These are phyloP conservation scores for Drosophila mimica DNA, from an alignment of 2,888 invertebrate genomes.

Conservation along the genomic window DNA sequence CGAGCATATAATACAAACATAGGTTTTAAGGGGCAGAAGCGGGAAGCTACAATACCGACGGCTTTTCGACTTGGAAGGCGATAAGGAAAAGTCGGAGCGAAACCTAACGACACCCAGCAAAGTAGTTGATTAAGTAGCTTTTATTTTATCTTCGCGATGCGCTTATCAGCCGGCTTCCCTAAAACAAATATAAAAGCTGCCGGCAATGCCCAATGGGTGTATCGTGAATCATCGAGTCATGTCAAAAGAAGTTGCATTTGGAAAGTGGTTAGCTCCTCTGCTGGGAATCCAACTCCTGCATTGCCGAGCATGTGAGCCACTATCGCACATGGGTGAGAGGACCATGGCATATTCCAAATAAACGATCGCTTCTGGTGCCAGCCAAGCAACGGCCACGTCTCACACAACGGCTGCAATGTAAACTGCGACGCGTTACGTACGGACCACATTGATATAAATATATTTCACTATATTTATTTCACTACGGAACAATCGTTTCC, in stretches of 20 bases:
- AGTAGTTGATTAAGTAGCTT: neutral
- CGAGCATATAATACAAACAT: too few species aligned
- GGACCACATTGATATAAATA: conserved; percentile 21
- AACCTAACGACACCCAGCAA: too few species aligned
- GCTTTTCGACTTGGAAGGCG: too few species aligned
- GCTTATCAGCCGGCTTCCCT: neutral
- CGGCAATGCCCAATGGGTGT: neutral
- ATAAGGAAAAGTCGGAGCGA: too few species aligned
- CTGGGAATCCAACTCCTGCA: conserved; percentile 3
- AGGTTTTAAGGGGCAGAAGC: too few species aligned
- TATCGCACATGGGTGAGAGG: conserved; percentile 84
- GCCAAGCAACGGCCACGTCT: neutral
- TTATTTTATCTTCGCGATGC: neutral
- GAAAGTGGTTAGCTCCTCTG: conserved; percentile 4
- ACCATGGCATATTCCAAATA: conserved; percentile 79
- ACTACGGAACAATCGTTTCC: neutral
- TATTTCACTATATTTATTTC: too few species aligned
- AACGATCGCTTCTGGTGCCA: conserved; percentile 79
- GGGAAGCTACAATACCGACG: too few species aligned
- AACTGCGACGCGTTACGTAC: conserved; percentile 17
- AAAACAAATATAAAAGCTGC: neutral
- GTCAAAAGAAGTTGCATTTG: neutral
- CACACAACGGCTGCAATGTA: conserved; percentile 11
- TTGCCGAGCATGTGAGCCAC: conserved; percentile 60
- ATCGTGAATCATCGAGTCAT: neutral